Conservation (phyloP, 2,797 vertebrate species). For the Siniperca undulata region DNA sequence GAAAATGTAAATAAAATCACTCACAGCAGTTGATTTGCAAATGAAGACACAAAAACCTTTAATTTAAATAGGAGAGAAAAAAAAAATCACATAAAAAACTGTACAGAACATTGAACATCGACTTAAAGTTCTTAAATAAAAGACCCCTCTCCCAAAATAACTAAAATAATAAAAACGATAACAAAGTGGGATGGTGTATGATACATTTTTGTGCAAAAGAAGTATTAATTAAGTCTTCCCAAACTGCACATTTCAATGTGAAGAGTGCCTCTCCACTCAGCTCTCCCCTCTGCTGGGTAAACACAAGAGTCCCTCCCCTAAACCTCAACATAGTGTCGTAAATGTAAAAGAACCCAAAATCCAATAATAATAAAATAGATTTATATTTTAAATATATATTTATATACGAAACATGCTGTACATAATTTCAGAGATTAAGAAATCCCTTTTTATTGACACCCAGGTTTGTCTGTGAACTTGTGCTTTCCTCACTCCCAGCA, state of each 20-base stretch:
- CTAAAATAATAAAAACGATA: constrained; percentile 73
- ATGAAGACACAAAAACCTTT: constrained; percentile 88
- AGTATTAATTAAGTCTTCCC: constrained; percentile 76
- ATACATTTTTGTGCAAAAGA: constrained; percentile 86
- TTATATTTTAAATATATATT: constrained; percentile 88
- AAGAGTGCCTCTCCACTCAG: constrained; percentile 64
- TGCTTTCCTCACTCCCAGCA: constrained; percentile 82
- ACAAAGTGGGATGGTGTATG: constrained; percentile 81
- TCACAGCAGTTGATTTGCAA: constrained; percentile 74
- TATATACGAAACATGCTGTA: constrained; percentile 89
- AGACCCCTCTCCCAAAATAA: constrained; percentile 71
- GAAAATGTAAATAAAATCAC: constrained; percentile 41
- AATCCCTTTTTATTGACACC: constrained; percentile 84
- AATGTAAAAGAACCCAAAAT: constrained; percentile 82
- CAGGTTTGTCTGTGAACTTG: constrained; percentile 83
- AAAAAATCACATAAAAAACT: constrained; percentile 55
- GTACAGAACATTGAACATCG: constrained; percentile 87
- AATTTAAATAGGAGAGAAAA: constrained; percentile 87
- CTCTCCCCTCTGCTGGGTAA: constrained; percentile 64
- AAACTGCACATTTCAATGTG: constrained; percentile 77
- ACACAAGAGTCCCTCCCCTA: constrained; percentile 62
- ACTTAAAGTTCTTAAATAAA: constrained; percentile 88
- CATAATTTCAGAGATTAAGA: constrained; percentile 82
- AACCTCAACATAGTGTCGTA: constrained; percentile 82
- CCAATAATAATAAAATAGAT: constrained; percentile 90